These are phyloP conservation scores for Plagodis dolabraria DNA, from an alignment of 2,888 invertebrate genomes.

Conservation along the genomic window DNA sequence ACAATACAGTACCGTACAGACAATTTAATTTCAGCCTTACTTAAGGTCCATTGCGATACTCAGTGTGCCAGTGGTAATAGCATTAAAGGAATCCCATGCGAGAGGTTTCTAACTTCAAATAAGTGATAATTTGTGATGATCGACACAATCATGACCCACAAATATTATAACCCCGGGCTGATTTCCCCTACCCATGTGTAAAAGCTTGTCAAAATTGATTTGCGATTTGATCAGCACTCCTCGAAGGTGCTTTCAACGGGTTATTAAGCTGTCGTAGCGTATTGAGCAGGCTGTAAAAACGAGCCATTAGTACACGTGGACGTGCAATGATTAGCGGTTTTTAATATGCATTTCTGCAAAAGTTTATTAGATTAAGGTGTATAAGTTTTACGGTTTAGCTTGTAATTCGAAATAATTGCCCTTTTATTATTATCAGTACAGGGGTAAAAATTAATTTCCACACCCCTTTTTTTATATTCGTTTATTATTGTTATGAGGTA, in stretches of 20 bases:
- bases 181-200: constrained; percentile 16
- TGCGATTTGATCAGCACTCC: constrained; percentile 35
- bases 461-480: too few species aligned
- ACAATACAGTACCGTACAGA: too few species aligned
- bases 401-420: too few species aligned
- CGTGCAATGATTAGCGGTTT: constrained; percentile 39
- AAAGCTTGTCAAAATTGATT: constrained; percentile 41
- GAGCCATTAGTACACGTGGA: constrained; percentile 39
- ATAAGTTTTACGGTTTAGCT: not conserved
- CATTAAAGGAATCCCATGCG: too few species aligned
- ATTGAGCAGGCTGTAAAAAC: constrained; percentile 40
- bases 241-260: constrained; percentile 30
- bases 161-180: constrained; percentile 7
- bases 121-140: too few species aligned
- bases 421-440: too few species aligned
- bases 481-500: too few species aligned
- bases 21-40: too few species aligned
- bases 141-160: not conserved
- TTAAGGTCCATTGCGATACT: too few species aligned
- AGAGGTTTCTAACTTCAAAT: too few species aligned
- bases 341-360: constrained; percentile 16
- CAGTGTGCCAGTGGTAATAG: too few species aligned
- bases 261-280: constrained; percentile 34
- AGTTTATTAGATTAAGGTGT: not conserved
- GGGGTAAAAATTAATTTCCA: too few species aligned